A percentile compares a stretch with the other conserved stretches of the same genome.
Conservation (phyloP, 1,140 invertebrate species). For the Drosophila seguyi region DNA sequence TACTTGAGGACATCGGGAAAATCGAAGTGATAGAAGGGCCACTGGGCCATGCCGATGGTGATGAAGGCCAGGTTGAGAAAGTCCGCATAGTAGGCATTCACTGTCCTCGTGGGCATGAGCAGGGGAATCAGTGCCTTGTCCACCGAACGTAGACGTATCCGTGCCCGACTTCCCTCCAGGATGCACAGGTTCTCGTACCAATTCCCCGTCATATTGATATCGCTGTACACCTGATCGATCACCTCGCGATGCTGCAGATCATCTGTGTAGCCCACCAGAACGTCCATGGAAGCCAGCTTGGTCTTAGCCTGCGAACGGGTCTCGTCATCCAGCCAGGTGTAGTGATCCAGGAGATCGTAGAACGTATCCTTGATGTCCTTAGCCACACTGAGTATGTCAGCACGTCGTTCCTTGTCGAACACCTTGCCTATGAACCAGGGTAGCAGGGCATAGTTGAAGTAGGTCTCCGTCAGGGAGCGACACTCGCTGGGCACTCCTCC, state of each 20-base stretch:
- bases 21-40: slow-evolving; percentile 68
- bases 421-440: slow-evolving; percentile 76
- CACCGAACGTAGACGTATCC: slow-evolving; percentile 57
- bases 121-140: slow-evolving; percentile 71
- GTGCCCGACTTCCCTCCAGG: slow-evolving; percentile 61
- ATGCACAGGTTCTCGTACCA: slow-evolving; percentile 63
- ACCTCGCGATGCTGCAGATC: slow-evolving; percentile 67
- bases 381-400: slow-evolving; percentile 65
- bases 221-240: slow-evolving; percentile 57
- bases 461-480: slow-evolving; percentile 59
- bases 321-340: slow-evolving; percentile 76
- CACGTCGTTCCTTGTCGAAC: slow-evolving; percentile 63
- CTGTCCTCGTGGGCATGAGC: slow-evolving; percentile 68
- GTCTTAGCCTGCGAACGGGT: slow-evolving; percentile 70
- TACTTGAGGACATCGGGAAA: slow-evolving; percentile 85
- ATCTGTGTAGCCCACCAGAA: slow-evolving; percentile 75
- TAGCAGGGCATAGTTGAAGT: slow-evolving; percentile 71
- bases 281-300: slow-evolving; percentile 73
- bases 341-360: slow-evolving; percentile 66
- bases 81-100: slow-evolving; percentile 80
- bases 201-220: slow-evolving; percentile 55
- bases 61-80: slow-evolving; percentile 76
- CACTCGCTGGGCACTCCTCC: slow-evolving; percentile 44
- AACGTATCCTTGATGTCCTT: slow-evolving; percentile 67
- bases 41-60: slow-evolving; percentile 83